These are phyloP conservation scores for Megalops cyprinoides DNA, from an alignment of 2,797 vertebrate genomes.

Conservation along the genomic window DNA sequence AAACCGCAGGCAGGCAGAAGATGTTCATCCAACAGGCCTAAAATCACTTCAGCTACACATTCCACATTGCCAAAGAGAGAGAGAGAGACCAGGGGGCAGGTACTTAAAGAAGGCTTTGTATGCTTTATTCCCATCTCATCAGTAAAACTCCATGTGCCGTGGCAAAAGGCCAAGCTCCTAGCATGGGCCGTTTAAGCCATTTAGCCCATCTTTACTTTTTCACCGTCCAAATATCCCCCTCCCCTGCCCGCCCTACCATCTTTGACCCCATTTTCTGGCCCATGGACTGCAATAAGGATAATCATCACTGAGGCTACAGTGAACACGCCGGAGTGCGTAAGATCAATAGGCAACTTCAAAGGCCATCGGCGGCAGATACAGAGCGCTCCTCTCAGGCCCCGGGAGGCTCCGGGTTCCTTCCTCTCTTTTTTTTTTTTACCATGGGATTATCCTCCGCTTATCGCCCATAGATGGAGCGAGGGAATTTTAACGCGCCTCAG, in stretches of 20 bases:
- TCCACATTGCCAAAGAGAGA: neutral
- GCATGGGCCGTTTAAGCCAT: slow-evolving; percentile 9
- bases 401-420: neutral
- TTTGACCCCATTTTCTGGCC: neutral
- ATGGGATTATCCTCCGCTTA: slow-evolving; percentile 12
- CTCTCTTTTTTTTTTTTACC: neutral
- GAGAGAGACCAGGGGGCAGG: neutral
- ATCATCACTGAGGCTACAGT: slow-evolving; percentile 15
- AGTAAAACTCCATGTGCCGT: neutral
- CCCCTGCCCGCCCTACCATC: neutral
- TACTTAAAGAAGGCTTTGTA: slow-evolving; percentile 3
- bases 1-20: neutral
- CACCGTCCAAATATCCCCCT: neutral
- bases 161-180: neutral
- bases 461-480: neutral
- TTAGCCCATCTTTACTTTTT: neutral
- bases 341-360: slow-evolving; percentile 27
- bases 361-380: slow-evolving; percentile 4
- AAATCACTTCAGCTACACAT: neutral
- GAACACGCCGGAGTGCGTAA: neutral
- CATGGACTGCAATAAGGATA: neutral
- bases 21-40: too few species aligned
- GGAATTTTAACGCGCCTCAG: slow-evolving; percentile 24
- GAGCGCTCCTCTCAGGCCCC: neutral
- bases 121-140: neutral